A percentile compares a stretch with the other conserved stretches of the same genome.
These are phyloP conservation scores for Erynnis tages DNA, from an alignment of 2,888 invertebrate genomes.

Conservation along the genomic window DNA sequence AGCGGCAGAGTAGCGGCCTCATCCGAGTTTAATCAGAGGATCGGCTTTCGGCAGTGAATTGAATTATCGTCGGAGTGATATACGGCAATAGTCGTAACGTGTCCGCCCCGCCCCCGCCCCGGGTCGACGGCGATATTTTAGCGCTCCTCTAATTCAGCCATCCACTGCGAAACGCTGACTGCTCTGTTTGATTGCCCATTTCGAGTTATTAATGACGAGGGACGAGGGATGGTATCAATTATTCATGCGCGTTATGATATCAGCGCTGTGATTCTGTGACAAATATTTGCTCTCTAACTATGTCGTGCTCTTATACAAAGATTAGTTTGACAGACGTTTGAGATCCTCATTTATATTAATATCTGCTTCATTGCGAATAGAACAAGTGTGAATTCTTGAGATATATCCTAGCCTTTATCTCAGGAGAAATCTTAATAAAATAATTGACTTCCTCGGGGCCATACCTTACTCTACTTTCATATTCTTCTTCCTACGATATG, in stretches of 20 bases:
- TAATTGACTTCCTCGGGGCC: too few relatives aligned
- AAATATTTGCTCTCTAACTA: too few relatives aligned
- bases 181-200: conserved; percentile 19
- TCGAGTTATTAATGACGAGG: conserved; percentile 4
- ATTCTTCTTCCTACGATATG: too few relatives aligned
- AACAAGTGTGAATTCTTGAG: too few relatives aligned
- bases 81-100: conserved; percentile 22
- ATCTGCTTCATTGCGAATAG: too few relatives aligned
- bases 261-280: background rate
- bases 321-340: too few relatives aligned
- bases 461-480: too few relatives aligned
- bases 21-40: conserved; percentile 26
- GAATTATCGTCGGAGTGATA: conserved; percentile 26
- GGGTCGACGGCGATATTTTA: conserved; percentile 18
- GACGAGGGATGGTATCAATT: conserved; percentile 7
- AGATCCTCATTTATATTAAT: too few relatives aligned
- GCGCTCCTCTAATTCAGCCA: conserved; percentile 20
- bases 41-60: conserved; percentile 26
- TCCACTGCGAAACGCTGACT: conserved; percentile 4
- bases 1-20: conserved; percentile 22
- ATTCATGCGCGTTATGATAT: conserved; percentile 3
- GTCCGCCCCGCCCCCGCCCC: conserved; percentile 13
- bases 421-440: too few relatives aligned
- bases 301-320: too few relatives aligned
- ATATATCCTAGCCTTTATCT: too few relatives aligned